phyloP scores from a whole-genome alignment of 2,888 invertebrate genomes.

The Scrobipalpa atriplicella region DNA sequence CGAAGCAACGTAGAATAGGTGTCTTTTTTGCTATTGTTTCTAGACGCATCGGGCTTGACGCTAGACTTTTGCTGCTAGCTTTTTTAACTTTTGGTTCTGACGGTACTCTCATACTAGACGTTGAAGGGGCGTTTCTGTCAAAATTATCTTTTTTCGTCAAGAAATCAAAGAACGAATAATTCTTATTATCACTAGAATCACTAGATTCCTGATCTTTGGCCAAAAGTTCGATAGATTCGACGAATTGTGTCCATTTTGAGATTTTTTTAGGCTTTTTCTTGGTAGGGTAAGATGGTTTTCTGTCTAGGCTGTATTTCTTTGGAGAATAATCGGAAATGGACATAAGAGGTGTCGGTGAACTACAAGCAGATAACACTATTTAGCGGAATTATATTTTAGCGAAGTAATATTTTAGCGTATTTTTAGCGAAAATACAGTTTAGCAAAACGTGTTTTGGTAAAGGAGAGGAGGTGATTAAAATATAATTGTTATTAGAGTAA shows the following conservation, averaged over 20 bases:
- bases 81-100: conserved; percentile 36
- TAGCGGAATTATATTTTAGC: conserved; percentile 24
- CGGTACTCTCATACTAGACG: conserved; percentile 45
- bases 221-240: conserved; percentile 58
- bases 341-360: conserved; percentile 54
- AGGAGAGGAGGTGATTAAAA: background rate
- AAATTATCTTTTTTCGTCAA: conserved; percentile 51
- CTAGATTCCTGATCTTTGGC: conserved; percentile 54
- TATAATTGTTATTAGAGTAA: too few species aligned
- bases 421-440: background rate
- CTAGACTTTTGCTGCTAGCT: conserved; percentile 54
- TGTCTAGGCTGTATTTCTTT: conserved; percentile 34
- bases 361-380: conserved; percentile 41
- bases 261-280: conserved; percentile 38
- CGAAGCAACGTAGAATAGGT: conserved; percentile 58
- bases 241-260: conserved; percentile 61
- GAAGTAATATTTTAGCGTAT: background rate
- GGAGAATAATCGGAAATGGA: conserved; percentile 61
- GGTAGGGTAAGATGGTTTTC: conserved; percentile 23
- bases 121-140: conserved; percentile 43
- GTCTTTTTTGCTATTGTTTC: conserved; percentile 48
- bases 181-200: conserved; percentile 50
- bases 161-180: conserved; percentile 54
- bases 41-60: conserved; percentile 57
- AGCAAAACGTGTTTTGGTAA: background rate